Base-by-base conservation (phyloP, 23 tunicate genomes). In the Oikopleura vanhoeffeni region DNA sequence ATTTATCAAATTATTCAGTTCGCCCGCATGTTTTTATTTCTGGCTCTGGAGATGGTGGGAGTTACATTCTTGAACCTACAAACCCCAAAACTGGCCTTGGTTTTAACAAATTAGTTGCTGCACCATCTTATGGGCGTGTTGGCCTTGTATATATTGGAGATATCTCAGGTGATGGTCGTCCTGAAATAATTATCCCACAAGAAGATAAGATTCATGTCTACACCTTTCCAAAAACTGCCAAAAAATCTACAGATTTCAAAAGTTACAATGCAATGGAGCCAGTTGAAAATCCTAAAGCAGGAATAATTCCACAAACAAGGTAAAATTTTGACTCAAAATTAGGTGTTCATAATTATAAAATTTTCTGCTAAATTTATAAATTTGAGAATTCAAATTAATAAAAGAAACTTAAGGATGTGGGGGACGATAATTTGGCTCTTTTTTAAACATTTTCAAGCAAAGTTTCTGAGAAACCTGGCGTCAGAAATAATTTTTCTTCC, bases 111-210 rank as follows among this genome's bases (percentile, higher is more conserved):
- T 28, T 76, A 24, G 0, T 76, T 39, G 91, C 91, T 76, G 94
- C 91, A 39, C 40, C 83, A 8, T 91, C 94, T 41, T 49, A 49
- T 49, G 60, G 60, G 18, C 83, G 87, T 83, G 67, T 90, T 39
- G 98, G 98, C 27, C 83, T 93, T 57, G 91, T 92, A 24, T 88
- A 67, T 67, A 86, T 93, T 40, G 87, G 85, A 4, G 98, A 93
- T 67, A 87, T 93, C 2, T 84, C 90, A 67, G 91, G 90, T 0
- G 98, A 93, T 85, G 86, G 87, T 0, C 90, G 88, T 64, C 98
- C 98, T 0, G 98, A 93, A 85, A 85, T 93, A 1, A 87, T 93
- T 41, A 92, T 93, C 4, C 98, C 98, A 1, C 98, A 93, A 86
- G 91, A 87, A 75, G 83, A 83, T 76, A 90, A 93, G 40, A 76